phyloP scores from a whole-genome alignment of 2,888 invertebrate species.

The Mylabris sibirica region DNA sequence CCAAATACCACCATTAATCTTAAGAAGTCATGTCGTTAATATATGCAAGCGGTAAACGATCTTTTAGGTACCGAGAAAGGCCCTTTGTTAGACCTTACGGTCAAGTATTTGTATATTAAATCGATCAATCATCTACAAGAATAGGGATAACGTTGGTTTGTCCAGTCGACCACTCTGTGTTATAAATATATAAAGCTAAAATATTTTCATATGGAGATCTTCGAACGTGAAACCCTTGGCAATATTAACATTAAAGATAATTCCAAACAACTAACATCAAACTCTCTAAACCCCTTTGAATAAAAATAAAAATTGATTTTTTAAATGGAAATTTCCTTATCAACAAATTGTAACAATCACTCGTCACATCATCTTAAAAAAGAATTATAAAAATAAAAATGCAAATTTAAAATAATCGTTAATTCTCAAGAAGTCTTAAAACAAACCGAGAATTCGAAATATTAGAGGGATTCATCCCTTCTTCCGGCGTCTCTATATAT shows the following conservation, averaged over 20 bases:
- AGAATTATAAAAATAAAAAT: too few species aligned
- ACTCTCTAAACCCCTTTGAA: neutral
- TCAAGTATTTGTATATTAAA: conserved; percentile 64
- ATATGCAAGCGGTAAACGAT: conserved; percentile 62
- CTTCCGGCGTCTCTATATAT: conserved; percentile 11
- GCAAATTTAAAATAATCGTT: neutral
- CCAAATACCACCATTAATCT: conserved; percentile 60
- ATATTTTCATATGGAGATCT: conserved; percentile 39
- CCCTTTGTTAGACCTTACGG: conserved; percentile 62
- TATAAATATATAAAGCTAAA: conserved; percentile 40
- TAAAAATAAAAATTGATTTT: neutral
- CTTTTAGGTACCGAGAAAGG: conserved; percentile 59
- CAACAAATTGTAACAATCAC: neutral
- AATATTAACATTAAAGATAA: conserved; percentile 33
- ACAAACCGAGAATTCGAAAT: neutral
- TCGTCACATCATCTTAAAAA: neutral
- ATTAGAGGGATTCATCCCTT: neutral
- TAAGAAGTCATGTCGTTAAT: conserved; percentile 59
- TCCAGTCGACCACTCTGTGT: conserved; percentile 34
- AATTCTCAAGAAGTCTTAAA: neutral
- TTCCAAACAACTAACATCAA: conserved; percentile 23
- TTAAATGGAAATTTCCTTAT: neutral
- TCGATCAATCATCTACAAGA: conserved; percentile 62
- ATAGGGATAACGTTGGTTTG: conserved; percentile 54
- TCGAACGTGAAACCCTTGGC: conserved; percentile 31